Conservation (phyloP, 2,888 invertebrate species). For the Eupeodes luniger region DNA sequence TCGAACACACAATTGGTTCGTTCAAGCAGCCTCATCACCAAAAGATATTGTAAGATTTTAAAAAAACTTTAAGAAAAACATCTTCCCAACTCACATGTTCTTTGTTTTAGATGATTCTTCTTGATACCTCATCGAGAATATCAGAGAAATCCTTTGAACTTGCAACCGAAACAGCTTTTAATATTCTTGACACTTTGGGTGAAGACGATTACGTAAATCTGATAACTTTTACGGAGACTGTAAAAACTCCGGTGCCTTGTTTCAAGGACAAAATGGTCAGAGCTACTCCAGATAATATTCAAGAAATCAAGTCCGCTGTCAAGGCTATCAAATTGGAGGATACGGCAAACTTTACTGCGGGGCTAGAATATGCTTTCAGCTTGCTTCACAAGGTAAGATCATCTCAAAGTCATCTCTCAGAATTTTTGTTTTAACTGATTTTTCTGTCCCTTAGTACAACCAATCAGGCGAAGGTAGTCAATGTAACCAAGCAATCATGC, state of each 20-base stretch:
- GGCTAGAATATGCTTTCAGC: conserved; percentile 96
- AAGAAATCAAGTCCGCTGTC: conserved; percentile 91
- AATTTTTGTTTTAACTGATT: background rate
- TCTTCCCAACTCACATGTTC: background rate
- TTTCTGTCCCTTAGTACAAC: conserved; percentile 87
- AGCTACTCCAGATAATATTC: conserved; percentile 92
- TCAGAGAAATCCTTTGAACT: conserved; percentile 93
- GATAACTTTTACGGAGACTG: conserved; percentile 93
- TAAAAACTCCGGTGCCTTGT: conserved; percentile 94
- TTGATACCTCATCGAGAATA: conserved; percentile 96
- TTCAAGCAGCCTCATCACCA: conserved; percentile 97
- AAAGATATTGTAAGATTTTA: conserved; percentile 92
- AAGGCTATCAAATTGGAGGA: conserved; percentile 90
- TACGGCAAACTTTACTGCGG: conserved; percentile 96
- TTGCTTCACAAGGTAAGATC: conserved; percentile 91
- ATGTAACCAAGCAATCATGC: conserved; percentile 99
- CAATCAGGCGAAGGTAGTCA: conserved; percentile 94
- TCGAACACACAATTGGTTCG: conserved; percentile 97
- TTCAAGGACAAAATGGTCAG: conserved; percentile 95
- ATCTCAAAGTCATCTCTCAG: background rate
- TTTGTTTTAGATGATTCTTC: conserved; percentile 87
- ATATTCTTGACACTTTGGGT: conserved; percentile 96
- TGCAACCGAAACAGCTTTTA: conserved; percentile 94
- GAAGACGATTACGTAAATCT: conserved; percentile 99
- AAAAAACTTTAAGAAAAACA: too few species aligned